Evolutionary conservation across 2,113 vertebrate species (phyloP), one percentile per base, ranked within the genome.

Genomic region (Limanda limanda): DNA sequence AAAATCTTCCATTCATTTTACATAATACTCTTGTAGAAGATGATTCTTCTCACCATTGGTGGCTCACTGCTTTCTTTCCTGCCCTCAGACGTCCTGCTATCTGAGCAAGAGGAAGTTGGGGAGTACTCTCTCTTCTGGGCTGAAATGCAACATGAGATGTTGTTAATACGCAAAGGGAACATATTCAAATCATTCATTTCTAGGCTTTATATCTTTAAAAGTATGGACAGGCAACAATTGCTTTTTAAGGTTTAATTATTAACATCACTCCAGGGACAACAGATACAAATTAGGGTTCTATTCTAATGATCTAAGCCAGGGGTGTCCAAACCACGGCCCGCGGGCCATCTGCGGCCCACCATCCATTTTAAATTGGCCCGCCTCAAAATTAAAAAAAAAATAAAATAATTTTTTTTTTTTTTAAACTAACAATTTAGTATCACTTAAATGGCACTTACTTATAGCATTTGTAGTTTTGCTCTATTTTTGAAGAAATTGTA

Each of bases 81-180:
- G 66, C 83, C 56, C 47, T 98, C 97, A 73, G 94, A 95, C 70
- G 76, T 73, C 83, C 62, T 95, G 71, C 87, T 76, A 25, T 97
- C 96, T 75, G 93, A 93, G 79, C 92, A 92, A 84, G 76, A 90
- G 68, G 94, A 92, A 76, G 92, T 94, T 15, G 95, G 94, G 47
- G 94, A 94, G 73, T 90, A 92, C 69, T 95, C 97, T 86, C 93
- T 82, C 81, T 93, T 97, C 85, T 95, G 95, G 87, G 93, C 98
- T 99, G 88, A 20, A 88, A 70, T 64, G 7, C 56, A 27, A 87
- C 27, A 71, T 3, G 7, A 2, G 8, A 76, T n/a, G 10, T 54
- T 35, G 10, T 54, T 27, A 68, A 71, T 3, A 24, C 20, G 11
- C n/a, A 48, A 4, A 15, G 1, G 27, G 10, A 64, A 0, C 35